Percentiles rank a stretch among this genome's conserved stretches.
Conservation (phyloP, 1,140 invertebrate genomes). For the Panagrolaimus sp. region DNA sequence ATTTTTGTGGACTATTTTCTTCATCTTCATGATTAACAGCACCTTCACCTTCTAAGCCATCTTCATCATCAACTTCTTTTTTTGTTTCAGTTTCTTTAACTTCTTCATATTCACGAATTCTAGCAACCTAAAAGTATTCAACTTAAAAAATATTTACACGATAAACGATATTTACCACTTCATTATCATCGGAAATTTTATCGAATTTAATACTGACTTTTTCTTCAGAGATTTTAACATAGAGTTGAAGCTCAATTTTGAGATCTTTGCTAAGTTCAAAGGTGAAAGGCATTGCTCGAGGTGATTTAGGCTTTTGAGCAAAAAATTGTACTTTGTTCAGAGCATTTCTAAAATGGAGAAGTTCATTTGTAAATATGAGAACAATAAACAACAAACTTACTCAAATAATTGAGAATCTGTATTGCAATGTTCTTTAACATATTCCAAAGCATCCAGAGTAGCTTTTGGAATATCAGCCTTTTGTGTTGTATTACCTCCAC, state of each 20-base stretch:
- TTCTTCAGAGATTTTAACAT: slow-evolving; percentile 13
- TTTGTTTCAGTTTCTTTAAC: neutral
- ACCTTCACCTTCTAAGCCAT: neutral
- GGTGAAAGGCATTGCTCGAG: slow-evolving; percentile 14
- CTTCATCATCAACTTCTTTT: slow-evolving; percentile 13
- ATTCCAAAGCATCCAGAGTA: neutral
- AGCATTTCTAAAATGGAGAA: neutral
- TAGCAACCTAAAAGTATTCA: slow-evolving; percentile 4
- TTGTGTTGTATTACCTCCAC: too few species aligned
- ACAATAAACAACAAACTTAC: neutral
- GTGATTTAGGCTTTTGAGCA: neutral
- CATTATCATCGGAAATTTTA: neutral
- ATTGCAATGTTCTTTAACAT: neutral
- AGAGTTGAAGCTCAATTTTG: slow-evolving; percentile 13
- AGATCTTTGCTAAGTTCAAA: slow-evolving; percentile 11
- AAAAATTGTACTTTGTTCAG: neutral
- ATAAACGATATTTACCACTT: neutral
- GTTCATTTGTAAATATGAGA: too few species aligned
- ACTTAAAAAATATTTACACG: neutral
- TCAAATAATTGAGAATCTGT: neutral
- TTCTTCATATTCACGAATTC: neutral
- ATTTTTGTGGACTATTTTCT: too few species aligned
- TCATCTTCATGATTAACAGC: neutral
- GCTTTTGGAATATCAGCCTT: neutral
- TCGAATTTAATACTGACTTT: neutral